These are phyloP conservation scores for Galemys pyrenaicus DNA, from an alignment of 2,113 vertebrate species.

Conservation along the genomic window DNA sequence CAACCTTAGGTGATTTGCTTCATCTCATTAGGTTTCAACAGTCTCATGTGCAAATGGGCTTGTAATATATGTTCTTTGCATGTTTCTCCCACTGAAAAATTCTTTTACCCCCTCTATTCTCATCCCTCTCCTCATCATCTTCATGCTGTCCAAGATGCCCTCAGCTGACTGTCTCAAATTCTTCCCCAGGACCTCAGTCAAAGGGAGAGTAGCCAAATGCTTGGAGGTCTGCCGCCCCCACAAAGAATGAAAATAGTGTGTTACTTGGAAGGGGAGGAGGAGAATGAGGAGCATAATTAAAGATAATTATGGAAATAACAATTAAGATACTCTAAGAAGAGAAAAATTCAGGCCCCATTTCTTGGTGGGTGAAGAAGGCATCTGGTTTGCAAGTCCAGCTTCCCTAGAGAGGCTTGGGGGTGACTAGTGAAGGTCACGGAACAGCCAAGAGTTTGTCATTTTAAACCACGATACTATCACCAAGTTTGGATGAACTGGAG, in stretches of 20 bases:
- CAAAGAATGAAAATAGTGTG: constrained; percentile 69
- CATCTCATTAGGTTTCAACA: background rate
- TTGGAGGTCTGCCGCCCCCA: constrained; percentile 33
- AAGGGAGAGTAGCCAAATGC: constrained; percentile 44
- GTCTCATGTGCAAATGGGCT: background rate
- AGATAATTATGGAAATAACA: constrained; percentile 68
- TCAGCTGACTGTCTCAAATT: background rate
- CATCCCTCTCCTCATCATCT: background rate
- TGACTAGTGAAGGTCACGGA: background rate
- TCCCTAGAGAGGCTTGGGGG: background rate
- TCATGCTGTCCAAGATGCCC: background rate
- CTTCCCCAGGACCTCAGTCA: background rate
- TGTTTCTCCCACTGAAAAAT: background rate
- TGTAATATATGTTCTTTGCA: background rate
- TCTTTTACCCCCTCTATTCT: too few relatives aligned
- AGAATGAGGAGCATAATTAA: constrained; percentile 64
- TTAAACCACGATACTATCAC: background rate
- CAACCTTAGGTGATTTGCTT: background rate
- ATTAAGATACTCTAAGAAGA: constrained; percentile 33
- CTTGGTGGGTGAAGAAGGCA: background rate
- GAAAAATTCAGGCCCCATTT: constrained; percentile 32
- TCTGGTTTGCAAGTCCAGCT: background rate
- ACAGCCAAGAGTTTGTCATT: background rate
- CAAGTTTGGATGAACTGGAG: background rate
- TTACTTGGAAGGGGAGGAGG: constrained; percentile 64